Base-by-base conservation (phyloP, 2,113 vertebrate genomes). In the Eonycteris spelaea region DNA sequence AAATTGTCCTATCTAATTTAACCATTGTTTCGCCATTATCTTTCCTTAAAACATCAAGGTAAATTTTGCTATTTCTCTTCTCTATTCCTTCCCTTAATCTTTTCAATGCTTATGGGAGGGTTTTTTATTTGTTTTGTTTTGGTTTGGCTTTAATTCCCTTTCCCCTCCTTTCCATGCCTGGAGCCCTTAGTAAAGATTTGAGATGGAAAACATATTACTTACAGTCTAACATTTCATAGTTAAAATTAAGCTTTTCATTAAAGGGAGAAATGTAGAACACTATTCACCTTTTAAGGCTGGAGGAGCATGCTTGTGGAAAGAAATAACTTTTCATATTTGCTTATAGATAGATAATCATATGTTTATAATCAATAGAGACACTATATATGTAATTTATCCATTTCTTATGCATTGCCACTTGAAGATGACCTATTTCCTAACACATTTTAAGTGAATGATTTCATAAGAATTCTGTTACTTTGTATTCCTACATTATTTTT, bases 221-320 rank as follows among this genome's bases (percentile, higher is more conserved):
- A 10, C 1, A 43, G 18, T 55, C 2, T 35, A 83, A 18, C 26
- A 63, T 51, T 83, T 67, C 55, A 55, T 75, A 43, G 16, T 91
- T 61, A 92, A 95, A 86, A 84, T 93, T 68, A 83, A 38, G 10
- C 38, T 85, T 82, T 75, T 84, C 28, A 92, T 73, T 79, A 87
- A 92, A 92, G 3, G 2, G 2, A 63, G 6, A 90, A 57, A 2
- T 43, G 18, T 75, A n/a, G 40, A 75, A 14, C 77, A 57, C 22
- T 90, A 74, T 71, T 92, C 10, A 80, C 18, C 73, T 16, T 83
- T 43, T 33, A 84, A 5, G 1, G 22, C 22, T 87, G 83, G 8
- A 15, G 40, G 7, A 68, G 18, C 51, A 14, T 19, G 19, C 4
- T 6, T 78, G 0, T 51, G 6, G n/a, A 40, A 53, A 83, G 28